A percentile compares a stretch with the other conserved stretches of the same genome.
These are phyloP conservation scores for Carassius auratus DNA, from an alignment of 2,113 vertebrate species.

Conservation along the genomic window DNA sequence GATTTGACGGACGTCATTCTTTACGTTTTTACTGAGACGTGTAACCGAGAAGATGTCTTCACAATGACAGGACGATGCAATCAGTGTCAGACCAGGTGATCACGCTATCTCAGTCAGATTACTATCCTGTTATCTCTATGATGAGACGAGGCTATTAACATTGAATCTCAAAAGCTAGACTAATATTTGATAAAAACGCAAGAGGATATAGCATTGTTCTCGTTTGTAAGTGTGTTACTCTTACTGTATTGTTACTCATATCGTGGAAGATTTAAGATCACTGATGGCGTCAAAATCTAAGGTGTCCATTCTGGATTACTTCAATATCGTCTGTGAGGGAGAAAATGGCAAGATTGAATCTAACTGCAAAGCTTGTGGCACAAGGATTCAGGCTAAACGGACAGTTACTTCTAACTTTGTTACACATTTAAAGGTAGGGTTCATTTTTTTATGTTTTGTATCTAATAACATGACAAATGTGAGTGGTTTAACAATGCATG, in stretches of 20 bases:
- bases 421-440: constrained; percentile 79
- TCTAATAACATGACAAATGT: neutral
- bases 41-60: neutral
- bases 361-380: constrained; percentile 81
- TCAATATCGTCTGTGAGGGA: constrained; percentile 81
- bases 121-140: constrained; percentile 34
- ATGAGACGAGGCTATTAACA: neutral
- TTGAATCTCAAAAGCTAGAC: neutral
- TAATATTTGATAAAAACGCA: neutral
- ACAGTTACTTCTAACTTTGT: constrained; percentile 84
- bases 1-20: neutral
- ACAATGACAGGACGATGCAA: constrained; percentile 6
- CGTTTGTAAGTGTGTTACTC: constrained; percentile 13
- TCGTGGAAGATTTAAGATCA: constrained; percentile 49
- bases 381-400: constrained; percentile 80
- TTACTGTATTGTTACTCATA: constrained; percentile 38
- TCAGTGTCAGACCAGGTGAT: constrained; percentile 8
- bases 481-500: neutral
- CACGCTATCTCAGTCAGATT: constrained; percentile 21
- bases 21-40: neutral
- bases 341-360: constrained; percentile 84
- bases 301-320: constrained; percentile 83
- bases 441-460: neutral
- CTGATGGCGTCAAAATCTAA: constrained; percentile 80
- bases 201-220: constrained; percentile 52